These are phyloP conservation scores for Pomacea canaliculata DNA, from an alignment of 2,888 invertebrate genomes.

Conservation along the genomic window DNA sequence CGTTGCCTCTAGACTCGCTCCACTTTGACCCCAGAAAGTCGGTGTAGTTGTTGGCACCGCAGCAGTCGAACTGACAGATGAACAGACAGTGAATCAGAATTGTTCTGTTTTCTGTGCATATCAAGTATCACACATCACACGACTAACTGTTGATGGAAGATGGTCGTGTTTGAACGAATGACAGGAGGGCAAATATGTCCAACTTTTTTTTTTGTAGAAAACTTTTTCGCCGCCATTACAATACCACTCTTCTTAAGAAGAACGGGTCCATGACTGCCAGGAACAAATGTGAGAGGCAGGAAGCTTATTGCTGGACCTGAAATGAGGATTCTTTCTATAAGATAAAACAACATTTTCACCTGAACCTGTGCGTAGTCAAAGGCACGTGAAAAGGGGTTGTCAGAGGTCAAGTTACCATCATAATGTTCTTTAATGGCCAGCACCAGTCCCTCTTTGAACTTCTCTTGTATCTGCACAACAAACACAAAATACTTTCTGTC, in stretches of 20 bases:
- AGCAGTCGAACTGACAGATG: slow-evolving; percentile 5
- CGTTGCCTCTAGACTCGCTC: background rate
- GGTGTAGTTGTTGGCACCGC: slow-evolving; percentile 1
- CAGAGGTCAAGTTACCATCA: background rate
- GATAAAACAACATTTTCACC: background rate
- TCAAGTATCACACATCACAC: too few species aligned
- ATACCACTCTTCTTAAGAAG: background rate
- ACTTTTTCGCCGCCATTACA: background rate
- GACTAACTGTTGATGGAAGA: too few species aligned
- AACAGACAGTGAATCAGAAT: background rate
- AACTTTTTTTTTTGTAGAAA: background rate
- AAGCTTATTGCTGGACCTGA: too few species aligned
- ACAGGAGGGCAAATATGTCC: too few species aligned
- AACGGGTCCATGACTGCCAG: too few species aligned
- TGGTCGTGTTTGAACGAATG: too few species aligned
- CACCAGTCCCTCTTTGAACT: background rate
- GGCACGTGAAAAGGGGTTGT: background rate
- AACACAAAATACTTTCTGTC: background rate
- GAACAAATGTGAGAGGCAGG: too few species aligned
- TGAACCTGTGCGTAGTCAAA: background rate
- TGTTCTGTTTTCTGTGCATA: too few species aligned
- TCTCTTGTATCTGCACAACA: background rate
- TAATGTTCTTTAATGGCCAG: background rate
- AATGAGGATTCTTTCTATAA: background rate
- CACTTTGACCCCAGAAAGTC: background rate